Base-by-base conservation (phyloP, 2,113 vertebrate species). In the Lagenorhynchus albirostris region DNA sequence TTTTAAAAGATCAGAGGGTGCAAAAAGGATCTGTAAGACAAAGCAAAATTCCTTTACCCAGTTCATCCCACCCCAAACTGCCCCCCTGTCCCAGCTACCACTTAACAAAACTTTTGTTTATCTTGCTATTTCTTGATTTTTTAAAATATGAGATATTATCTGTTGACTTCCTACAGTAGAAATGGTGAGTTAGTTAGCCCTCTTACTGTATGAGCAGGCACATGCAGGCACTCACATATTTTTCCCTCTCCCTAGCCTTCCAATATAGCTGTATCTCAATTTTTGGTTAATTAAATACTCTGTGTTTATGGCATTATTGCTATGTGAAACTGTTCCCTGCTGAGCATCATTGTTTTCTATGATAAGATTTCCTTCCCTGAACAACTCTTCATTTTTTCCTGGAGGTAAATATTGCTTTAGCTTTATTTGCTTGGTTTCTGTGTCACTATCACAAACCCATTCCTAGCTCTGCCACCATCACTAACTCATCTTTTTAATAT, bases 381-480 rank as follows among this genome's bases (percentile, higher is more conserved):
- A 82, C 50, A 82, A 81, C 33, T 89, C 62, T 83, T 85, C n/a
- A 74, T 74, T 91, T 82, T 82, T 95, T 97, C 12, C 38, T 84
- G 29, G 29, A 60, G 18, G 67, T 96, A 86, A 89, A 65, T 95
- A 83, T 90, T 89, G 20, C 23, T n/a, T 81, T 89, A 62, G 3
- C n/a, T 91, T 44, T 89, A 81, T 85, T 67, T 58, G 58, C 71
- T 93, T 85, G 1, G 17, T 94, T 76, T 88, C 47, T 68, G 11
- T 73, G 26, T 74, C 80, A 12, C 50, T 85, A 44, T 81, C 41
- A 70, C 10, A 94, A 47, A 63, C 62, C 9, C 67, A 70, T 92
- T 92, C 60, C 71, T 36, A 76, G 26, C 21, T 91, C 89, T 88
- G 85, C 87, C 14, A 67, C 41, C 60, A 11, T 85, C 58, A 80